Evolutionary conservation across 2,888 invertebrate species (phyloP).

Genomic region (Machimus atricapillus): DNA sequence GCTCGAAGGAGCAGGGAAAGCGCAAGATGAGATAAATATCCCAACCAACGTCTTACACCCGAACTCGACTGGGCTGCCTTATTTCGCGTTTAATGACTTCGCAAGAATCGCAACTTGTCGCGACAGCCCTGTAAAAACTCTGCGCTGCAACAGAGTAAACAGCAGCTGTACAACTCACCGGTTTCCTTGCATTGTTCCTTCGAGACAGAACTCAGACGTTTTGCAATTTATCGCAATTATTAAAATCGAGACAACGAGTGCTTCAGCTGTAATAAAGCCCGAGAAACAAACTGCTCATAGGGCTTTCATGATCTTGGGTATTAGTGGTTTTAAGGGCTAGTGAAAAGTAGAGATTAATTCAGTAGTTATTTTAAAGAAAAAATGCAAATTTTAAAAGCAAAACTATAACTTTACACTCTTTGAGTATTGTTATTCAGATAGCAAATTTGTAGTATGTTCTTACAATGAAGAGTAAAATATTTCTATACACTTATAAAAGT

Average conservation of each 20-base stretch:
- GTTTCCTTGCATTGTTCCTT: not conserved
- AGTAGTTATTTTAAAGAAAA: not conserved
- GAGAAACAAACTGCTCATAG: not conserved
- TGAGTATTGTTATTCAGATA: too few species aligned
- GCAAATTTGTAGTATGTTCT: too few species aligned
- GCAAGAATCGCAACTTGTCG: slow-evolving; percentile 28
- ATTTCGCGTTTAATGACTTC: slow-evolving; percentile 28
- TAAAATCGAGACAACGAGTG: not conserved
- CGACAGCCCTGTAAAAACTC: slow-evolving; percentile 24
- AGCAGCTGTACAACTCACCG: slow-evolving; percentile 12
- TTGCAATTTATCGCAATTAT: not conserved
- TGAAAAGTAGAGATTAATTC: not conserved
- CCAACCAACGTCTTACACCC: not conserved
- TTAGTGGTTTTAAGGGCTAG: not conserved
- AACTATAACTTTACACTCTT: too few species aligned
- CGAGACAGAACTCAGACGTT: not conserved
- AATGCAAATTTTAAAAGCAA: not conserved
- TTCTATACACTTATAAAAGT: too few species aligned
- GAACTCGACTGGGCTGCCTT: not conserved
- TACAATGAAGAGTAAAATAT: too few species aligned
- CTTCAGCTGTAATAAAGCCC: not conserved
- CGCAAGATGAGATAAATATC: slow-evolving; percentile 25
- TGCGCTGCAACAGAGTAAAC: not conserved
- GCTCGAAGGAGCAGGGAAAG: slow-evolving; percentile 4
- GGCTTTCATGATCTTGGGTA: not conserved